Percentiles rank a stretch among this genome's conserved stretches.
Conservation (phyloP, 2,113 vertebrate genomes). For the Eublepharis macularius region DNA sequence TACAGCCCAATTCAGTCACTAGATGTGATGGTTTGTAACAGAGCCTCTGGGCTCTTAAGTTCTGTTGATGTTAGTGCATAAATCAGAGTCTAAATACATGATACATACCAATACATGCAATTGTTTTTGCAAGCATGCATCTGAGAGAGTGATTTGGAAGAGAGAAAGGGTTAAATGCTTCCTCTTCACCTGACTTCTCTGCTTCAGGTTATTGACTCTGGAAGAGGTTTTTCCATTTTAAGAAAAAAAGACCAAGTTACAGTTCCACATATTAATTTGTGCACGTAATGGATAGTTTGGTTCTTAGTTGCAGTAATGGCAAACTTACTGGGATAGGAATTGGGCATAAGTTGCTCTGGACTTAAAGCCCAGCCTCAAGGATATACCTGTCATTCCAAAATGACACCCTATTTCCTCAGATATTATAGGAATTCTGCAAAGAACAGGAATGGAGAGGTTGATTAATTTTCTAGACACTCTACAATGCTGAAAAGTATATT, state of each 20-base stretch:
- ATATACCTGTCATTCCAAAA: background rate
- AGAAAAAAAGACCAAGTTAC: background rate
- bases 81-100: background rate
- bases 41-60: background rate
- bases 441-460: background rate
- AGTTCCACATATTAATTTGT: too few species aligned
- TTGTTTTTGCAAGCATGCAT: background rate
- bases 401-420: rapidly evolving
- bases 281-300: background rate
- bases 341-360: background rate
- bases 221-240: background rate
- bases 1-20: background rate
- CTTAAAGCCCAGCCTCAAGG: background rate
- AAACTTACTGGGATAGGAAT: background rate
- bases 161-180: background rate
- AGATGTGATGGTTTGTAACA: background rate
- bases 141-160: background rate
- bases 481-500: background rate
- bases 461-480: background rate
- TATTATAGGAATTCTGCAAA: background rate
- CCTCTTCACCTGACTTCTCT: background rate
- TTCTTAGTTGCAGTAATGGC: background rate
- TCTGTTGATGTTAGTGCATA: background rate
- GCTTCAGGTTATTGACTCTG: background rate
- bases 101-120: background rate